Evolutionary conservation across 2,113 vertebrate genomes (phyloP).

Genomic region (Tautogolabrus adspersus): DNA sequence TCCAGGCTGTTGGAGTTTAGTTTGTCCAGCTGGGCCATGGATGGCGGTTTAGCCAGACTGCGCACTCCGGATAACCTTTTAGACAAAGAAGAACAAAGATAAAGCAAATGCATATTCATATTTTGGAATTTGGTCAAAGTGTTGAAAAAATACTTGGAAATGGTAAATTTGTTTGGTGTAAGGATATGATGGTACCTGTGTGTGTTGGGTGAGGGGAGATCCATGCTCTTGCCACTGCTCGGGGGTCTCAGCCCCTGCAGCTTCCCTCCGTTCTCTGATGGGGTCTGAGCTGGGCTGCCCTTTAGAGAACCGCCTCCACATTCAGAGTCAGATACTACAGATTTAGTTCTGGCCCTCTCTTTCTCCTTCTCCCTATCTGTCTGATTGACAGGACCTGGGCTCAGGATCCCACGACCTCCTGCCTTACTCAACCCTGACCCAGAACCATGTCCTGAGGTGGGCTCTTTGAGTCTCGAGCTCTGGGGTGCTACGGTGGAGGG

Average conservation of each 20-base stretch:
- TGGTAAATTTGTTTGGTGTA: background rate
- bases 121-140: background rate
- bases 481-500: constrained; percentile 59
- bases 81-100: constrained; percentile 2
- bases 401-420: constrained; percentile 70
- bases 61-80: constrained; percentile 86
- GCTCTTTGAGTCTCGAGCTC: constrained; percentile 72
- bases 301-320: constrained; percentile 75
- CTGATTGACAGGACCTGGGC: constrained; percentile 91
- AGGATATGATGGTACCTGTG: constrained; percentile 85
- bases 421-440: constrained; percentile 72
- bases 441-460: constrained; percentile 65
- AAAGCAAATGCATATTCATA: background rate
- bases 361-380: constrained; percentile 93
- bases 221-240: constrained; percentile 82
- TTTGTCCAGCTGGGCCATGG: constrained; percentile 90
- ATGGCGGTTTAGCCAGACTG: constrained; percentile 89
- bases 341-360: constrained; percentile 95
- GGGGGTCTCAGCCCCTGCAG: constrained; percentile 84
- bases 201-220: constrained; percentile 86
- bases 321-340: constrained; percentile 90
- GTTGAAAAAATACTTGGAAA: background rate
- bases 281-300: constrained; percentile 64
- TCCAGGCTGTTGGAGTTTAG: constrained; percentile 92
- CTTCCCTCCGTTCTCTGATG: constrained; percentile 83